These are phyloP conservation scores for Papilio gigon DNA, from an alignment of 2,888 invertebrate genomes.

Conservation along the genomic window DNA sequence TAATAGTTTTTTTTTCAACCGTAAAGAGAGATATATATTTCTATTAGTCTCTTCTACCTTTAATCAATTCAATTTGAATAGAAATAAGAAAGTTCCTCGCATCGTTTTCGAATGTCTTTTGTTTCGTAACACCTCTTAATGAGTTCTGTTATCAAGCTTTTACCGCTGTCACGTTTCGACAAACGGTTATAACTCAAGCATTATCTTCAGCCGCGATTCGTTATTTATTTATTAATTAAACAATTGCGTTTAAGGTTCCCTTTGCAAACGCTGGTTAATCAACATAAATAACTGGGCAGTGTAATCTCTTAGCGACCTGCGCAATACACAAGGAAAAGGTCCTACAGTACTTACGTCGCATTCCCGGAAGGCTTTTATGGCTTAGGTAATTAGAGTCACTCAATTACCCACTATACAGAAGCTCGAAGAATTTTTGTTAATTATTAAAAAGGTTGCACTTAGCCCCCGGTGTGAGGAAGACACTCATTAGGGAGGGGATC, in stretches of 20 bases:
- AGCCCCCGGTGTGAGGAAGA: slow-evolving; percentile 53
- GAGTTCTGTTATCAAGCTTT: slow-evolving; percentile 36
- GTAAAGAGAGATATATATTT: background rate
- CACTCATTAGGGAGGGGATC: slow-evolving; percentile 50
- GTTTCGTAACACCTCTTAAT: slow-evolving; percentile 27
- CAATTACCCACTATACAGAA: slow-evolving; percentile 75
- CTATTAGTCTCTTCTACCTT: background rate
- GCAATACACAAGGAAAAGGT: slow-evolving; percentile 65
- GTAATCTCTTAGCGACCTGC: slow-evolving; percentile 59
- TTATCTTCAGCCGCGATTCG: slow-evolving; percentile 39
- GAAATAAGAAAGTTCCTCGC: slow-evolving; percentile 3
- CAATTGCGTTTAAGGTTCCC: slow-evolving; percentile 41
- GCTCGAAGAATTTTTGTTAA: slow-evolving; percentile 77
- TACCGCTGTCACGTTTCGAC: slow-evolving; percentile 32
- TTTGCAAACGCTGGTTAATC: slow-evolving; percentile 44
- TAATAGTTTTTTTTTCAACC: no score
- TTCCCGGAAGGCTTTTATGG: slow-evolving; percentile 75
- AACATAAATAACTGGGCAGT: slow-evolving; percentile 58
- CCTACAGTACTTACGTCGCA: slow-evolving; percentile 65
- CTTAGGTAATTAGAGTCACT: slow-evolving; percentile 80
- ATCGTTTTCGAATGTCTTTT: slow-evolving; percentile 8
- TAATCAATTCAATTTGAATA: background rate
- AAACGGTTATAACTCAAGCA: slow-evolving; percentile 35
- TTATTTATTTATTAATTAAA: slow-evolving; percentile 41
- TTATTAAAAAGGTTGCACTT: slow-evolving; percentile 81